Evolutionary conservation across 2,888 invertebrate genomes (phyloP), one percentile per base, ranked within the genome.

Genomic region (Dasysyrphus tricinctus): DNA sequence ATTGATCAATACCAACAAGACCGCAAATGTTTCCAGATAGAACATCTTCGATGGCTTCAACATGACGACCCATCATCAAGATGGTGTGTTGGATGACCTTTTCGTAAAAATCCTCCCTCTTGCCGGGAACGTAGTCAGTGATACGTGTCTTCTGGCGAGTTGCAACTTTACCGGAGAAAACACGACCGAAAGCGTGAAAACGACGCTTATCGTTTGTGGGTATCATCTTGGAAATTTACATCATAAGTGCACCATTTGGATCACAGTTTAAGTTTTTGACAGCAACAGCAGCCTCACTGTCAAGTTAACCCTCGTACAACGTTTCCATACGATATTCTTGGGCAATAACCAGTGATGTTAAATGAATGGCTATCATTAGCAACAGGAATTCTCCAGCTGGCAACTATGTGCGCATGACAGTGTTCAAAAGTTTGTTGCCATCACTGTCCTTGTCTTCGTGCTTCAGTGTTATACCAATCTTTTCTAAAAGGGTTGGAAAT

Each of bases 221-320:
- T 93, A 99, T 99, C 99, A 99, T 99, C 94, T 99, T 99, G 67
- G 98, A 98, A 89, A 99, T 95, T 95, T 99, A 99, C 99, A 99
- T 99, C 99, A 99, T 99, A 80, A 99, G 95, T 16, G 99, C 99
- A 56, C 97, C 99, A 89, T 98, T 97, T 14, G 99, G 96, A 93
- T 99, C 98, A 92, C 99, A 99, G 91, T 92, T n/a, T n/a, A n/a
- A n/a, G n/a, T n/a, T 96, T 95, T 97, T 97, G 90, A 97, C 96
- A 93, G 97, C 97, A 88, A 97, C 89, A 89, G 98, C 98, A 86
- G 97, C 98, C 90, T 98, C 97, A 92, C 99, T 99, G 91, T 99
- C 99, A 88, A 95, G 95, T 75, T 99, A 99, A 90, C 99, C 99
- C 94, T 99, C 99, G 93, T 99, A 99, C 93, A 99, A 94, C 97